A percentile compares a stretch with the other conserved stretches of the same genome.
These are phyloP conservation scores for Lochmaea capreae DNA, from an alignment of 2,888 invertebrate genomes.

Conservation along the genomic window DNA sequence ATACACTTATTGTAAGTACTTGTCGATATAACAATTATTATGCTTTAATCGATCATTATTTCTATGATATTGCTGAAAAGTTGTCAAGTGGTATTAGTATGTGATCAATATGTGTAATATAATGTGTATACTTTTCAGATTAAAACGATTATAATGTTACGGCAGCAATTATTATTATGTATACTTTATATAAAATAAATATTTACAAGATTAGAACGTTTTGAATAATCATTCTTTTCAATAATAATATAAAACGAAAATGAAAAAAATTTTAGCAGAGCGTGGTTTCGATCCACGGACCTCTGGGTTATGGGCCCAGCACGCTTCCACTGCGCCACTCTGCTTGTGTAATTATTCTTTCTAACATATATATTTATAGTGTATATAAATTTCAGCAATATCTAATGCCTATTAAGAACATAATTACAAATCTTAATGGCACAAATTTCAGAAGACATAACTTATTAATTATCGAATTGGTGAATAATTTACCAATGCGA, in stretches of 20 bases:
- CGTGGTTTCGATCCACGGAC: constrained; percentile 93
- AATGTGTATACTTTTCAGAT: constrained; percentile 11
- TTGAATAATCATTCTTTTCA: not conserved
- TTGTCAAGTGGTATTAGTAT: constrained; percentile 36
- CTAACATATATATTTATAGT: not conserved
- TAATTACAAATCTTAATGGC: too few relatives aligned
- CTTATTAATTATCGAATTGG: too few relatives aligned
- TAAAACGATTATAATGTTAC: not conserved
- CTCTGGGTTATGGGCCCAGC: constrained; percentile 91
- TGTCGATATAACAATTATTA: not conserved
- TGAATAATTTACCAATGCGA: too few relatives aligned
- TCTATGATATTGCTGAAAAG: constrained; percentile 16
- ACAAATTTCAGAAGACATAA: too few relatives aligned
- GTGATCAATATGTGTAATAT: constrained; percentile 33
- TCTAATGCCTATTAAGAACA: too few relatives aligned
- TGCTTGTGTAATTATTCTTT: constrained; percentile 65
- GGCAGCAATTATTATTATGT: constrained; percentile 6
- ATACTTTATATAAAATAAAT: not conserved
- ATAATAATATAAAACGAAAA: not conserved
- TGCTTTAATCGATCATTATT: constrained; percentile 13
- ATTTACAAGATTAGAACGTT: not conserved
- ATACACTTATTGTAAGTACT: not conserved
- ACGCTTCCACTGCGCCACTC: constrained; percentile 88
- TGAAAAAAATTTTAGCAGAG: constrained; percentile 71
- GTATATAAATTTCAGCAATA: too few relatives aligned